Percentiles rank a stretch among this genome's conserved stretches.
These are phyloP conservation scores for Drosophila teissieri DNA, from an alignment of 1,140 invertebrate genomes.

Conservation along the genomic window DNA sequence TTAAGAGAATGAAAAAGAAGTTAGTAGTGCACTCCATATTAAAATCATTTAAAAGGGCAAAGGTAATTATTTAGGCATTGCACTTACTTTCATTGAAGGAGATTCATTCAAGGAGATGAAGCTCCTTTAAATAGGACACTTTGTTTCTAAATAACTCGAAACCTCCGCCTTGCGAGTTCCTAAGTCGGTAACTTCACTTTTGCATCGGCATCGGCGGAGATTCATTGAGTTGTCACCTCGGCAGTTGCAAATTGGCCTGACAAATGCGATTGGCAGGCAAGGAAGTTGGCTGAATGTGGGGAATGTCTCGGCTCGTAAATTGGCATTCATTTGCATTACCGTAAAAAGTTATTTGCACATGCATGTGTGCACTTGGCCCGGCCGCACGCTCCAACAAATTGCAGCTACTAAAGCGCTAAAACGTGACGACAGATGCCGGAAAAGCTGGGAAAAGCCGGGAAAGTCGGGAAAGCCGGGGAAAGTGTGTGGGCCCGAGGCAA, in stretches of 20 bases:
- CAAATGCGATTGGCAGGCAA: slow-evolving; percentile 55
- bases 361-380: slow-evolving; percentile 71
- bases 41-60: too few species aligned
- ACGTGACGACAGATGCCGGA: slow-evolving; percentile 67
- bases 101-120: too few species aligned
- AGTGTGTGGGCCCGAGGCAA: slow-evolving; percentile 32
- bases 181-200: neutral
- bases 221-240: slow-evolving; percentile 70
- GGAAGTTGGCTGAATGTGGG: slow-evolving; percentile 7
- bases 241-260: slow-evolving; percentile 64
- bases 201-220: slow-evolving; percentile 26
- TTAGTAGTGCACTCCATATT: neutral
- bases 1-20: neutral
- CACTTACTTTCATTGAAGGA: neutral
- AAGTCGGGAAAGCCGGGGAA: neutral
- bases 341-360: slow-evolving; percentile 79
- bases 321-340: slow-evolving; percentile 83
- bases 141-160: neutral
- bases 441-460: slow-evolving; percentile 11
- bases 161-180: neutral
- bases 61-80: too few species aligned
- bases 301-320: slow-evolving; percentile 61
- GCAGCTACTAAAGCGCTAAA: slow-evolving; percentile 78
- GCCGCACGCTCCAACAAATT: slow-evolving; percentile 71
- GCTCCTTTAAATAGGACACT: neutral